Evolutionary conservation across 2,888 invertebrate genomes (phyloP), one percentile per base, ranked within the genome.

Genomic region (Adela reaumurella): DNA sequence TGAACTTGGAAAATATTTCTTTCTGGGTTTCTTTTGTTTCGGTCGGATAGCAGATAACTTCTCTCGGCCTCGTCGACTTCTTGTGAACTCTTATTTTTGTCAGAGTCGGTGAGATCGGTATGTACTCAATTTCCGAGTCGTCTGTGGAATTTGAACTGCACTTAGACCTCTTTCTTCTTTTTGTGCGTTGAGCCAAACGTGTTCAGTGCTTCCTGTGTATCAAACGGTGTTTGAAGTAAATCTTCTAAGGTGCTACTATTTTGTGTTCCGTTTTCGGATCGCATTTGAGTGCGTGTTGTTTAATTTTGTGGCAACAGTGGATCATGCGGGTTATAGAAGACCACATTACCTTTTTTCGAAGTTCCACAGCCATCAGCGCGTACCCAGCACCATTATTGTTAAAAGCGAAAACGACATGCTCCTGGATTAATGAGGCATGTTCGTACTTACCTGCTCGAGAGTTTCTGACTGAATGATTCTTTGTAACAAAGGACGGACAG

Each of bases 1-100:
- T 84, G 59, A 82, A 83, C 57, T 81, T 81, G 19, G 81, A 74
- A 61, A 84, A 83, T 54, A 83, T 73, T 17, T 28, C 35, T 59
- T 81, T 59, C 44, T 59, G 53, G 8, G 58, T 57, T 35, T 56
- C 48, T 41, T 54, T 55, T 18, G 59, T 59, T 19, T 35, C 35
- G 11, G 77, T 67, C 46, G 86, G 86, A 62, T 85, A 86, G 63
- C 84, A 86, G 53, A 85, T 69, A 41, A 85, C 81, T 70, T 86
- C 84, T 44, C 70, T 70, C 48, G 66, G 56, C 52, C 69, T 67
- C 51, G 80, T 77, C 51, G 72, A 68, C 62, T 81, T 84, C 74
- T 87, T 88, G 67, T 88, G 88, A 47, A 90, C 84, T 65, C 88
- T 83, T 64, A 91, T 90, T 78, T 89, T 87, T 58, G 90, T 91